Conservation (phyloP, 2,113 vertebrate species). For the Argyrosomus japonicus region DNA sequence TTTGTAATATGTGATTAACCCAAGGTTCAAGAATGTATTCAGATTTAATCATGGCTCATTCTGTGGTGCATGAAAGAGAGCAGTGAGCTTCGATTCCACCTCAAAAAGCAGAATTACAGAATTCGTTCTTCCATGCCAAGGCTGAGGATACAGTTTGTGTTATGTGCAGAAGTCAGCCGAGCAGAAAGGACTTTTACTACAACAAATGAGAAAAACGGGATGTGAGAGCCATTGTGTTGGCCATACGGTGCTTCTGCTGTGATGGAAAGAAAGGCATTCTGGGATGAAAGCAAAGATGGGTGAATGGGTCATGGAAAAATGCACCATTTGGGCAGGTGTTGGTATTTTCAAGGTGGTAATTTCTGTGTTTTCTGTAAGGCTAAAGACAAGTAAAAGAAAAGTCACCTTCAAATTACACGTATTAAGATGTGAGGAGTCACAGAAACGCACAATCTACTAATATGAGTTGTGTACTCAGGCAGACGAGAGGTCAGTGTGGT, state of each 20-base stretch:
- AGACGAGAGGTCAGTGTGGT: background rate
- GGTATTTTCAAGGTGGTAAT: background rate
- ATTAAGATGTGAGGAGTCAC: background rate
- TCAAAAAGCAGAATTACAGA: conserved; percentile 77
- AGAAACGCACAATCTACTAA: background rate
- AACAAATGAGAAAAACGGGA: conserved; percentile 60
- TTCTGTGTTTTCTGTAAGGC: background rate
- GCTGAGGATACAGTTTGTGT: conserved; percentile 65
- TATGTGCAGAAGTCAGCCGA: conserved; percentile 58
- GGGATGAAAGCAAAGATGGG: conserved; percentile 20
- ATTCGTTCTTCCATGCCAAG: conserved; percentile 67
- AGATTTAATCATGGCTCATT: conserved; percentile 76
- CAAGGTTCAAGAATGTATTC: conserved; percentile 74
- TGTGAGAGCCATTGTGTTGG: conserved; percentile 46
- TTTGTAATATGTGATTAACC: conserved; percentile 83
- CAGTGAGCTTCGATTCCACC: conserved; percentile 77
- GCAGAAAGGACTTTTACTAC: conserved; percentile 62
- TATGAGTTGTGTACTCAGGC: background rate
- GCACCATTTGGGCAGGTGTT: background rate
- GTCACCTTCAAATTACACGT: background rate
- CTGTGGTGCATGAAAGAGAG: conserved; percentile 65
- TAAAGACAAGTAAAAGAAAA: background rate
- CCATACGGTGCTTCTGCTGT: conserved; percentile 19
- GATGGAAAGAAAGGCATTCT: conserved; percentile 26
- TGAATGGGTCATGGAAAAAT: conserved; percentile 15